Evolutionary conservation across 2,797 vertebrate genomes (phyloP), one percentile per base, ranked within the genome.

Genomic region (Ceryle rudis): DNA sequence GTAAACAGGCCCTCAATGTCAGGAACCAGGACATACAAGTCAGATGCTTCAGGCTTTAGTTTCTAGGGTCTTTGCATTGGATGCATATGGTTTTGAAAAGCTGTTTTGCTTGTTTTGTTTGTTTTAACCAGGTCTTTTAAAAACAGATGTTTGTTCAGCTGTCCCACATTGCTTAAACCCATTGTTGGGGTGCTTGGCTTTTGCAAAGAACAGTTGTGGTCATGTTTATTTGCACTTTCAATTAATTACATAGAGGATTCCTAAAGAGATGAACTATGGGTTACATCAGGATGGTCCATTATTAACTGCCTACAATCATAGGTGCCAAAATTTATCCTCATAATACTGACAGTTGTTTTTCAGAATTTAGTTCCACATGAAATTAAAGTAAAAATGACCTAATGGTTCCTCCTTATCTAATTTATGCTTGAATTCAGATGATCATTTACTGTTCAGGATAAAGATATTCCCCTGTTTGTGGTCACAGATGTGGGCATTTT

Each of bases 381-480:
- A 86, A 11, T 64, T 64, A 57, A 67, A 55, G 10, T 46, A 31
- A 72, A 71, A 82, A 47, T 16, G 1, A 72, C 46, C 3, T 60
- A 51, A 39, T 57, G 14, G 9, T 67, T 81, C n/a, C 64, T 57
- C 41, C 35, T 62, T 92, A 64, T 46, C 41, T 64, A 67, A 74
- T 78, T 92, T 69, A 37, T 84, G 89, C 41, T 69, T 41, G 41
- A 8, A 11, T 52, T 90, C 55, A 90, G 33, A 51, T 54, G 31
- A 49, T 92, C 16, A 49, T 86, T 72, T 61, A 42, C 42, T 77
- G 88, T 92, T 92, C 57, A 90, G 77, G 74, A 79, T 85, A 86
- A 93, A 73, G 23, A 49, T 0, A 0, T 70, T 80, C 19, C 5
- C 4, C 19, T 57, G 66, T n/a, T 15, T 20, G 19, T 7, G 13